Evolutionary conservation across 1,140 invertebrate genomes (phyloP), one percentile per base, ranked within the genome.

Genomic region (Drosophila bipectinata): DNA sequence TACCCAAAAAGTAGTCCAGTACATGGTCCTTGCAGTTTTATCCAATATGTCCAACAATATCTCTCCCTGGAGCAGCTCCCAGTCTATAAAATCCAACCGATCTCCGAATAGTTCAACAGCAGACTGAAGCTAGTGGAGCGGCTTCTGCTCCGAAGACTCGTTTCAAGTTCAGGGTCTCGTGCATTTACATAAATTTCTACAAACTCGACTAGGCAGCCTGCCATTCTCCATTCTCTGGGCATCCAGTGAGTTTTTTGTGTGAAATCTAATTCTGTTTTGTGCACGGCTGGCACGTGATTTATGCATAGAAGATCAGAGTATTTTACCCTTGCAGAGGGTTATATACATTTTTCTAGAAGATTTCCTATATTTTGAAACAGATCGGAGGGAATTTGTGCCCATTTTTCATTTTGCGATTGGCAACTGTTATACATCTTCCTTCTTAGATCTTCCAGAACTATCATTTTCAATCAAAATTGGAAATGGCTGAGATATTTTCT

Each of bases 111-210:
- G 62, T 60, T 81, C 69, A 69, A 34, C 69, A 58, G 73, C 61
- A 68, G 74, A 85, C 82, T 85, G 56, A 87, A 84, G 37, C 26
- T 28, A 52, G 47, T 45, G 49, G 59, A 34, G 51, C 41, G 14
- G 41, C 63, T 69, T 48, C 51, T 60, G 72, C 39, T 66, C 51
- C 58, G 58, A 14, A 54, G 56, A 67, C 72, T 67, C 52, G 81
- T 68, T 85, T 83, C 82, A 85, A 85, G 82, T 87, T 85, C 82
- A 85, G 78, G 82, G 81, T 63, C 66, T 63, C 37, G 51, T 81
- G 82, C 78, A 87, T 85, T 85, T 85, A 78, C 82, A 85, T 87
- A 87, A 79, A 75, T 85, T 87, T 85, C 82, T 81, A 87, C 49
- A 71, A 15, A 57, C 15, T 44, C 15, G 34, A 15, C 39, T 39